Evolutionary conservation across 2,113 vertebrate species (phyloP), one percentile per base, ranked within the genome.

Genomic region (Dipodomys spectabilis): DNA sequence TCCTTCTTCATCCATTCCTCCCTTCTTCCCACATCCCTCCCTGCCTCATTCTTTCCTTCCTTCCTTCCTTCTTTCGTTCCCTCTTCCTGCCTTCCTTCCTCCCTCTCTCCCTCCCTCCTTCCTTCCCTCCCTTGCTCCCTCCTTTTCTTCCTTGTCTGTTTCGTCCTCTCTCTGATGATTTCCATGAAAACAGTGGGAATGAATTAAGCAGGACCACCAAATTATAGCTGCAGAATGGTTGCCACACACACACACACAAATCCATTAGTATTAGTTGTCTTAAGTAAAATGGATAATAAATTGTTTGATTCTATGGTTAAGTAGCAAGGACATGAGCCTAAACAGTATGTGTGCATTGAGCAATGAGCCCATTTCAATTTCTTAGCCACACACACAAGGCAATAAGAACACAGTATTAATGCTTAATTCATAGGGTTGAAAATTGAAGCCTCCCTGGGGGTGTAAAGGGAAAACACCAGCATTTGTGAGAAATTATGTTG

Each of bases 371-470:
- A 19, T 65, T 90, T 69, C 86, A 77, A 35, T 69, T 95, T 96
- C 87, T 79, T 73, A 91, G 69, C 77, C 68, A 95, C 45, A 90
- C 19, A 74, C 8, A 25, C 12, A 86, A 94, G 65, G 23, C 35
- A 82, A n/a, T 60, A 77, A 86, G 82, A 94, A 91, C 82, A 95
- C 74, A 82, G 22, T 75, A 65, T 82, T 79, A 88, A 44, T 67
- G 13, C 65, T 94, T 94, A 94, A 65, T 71, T 94, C 77, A 94
- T 65, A 90, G 39, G 74, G 20, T 3, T 88, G 67, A 44, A 95
- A 92, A 96, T 53, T 20, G 44, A 85, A 74, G 23, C 35, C 92
- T 44, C 57, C 91, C 82, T 94, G 15, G 22, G 35, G 68, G 6
- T 62, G 3, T 65, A 30, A 62, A 82, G 39, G 82, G 27, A 85